Base-by-base conservation (phyloP, 2,113 vertebrate genomes). In the Ceratotherium simum region DNA sequence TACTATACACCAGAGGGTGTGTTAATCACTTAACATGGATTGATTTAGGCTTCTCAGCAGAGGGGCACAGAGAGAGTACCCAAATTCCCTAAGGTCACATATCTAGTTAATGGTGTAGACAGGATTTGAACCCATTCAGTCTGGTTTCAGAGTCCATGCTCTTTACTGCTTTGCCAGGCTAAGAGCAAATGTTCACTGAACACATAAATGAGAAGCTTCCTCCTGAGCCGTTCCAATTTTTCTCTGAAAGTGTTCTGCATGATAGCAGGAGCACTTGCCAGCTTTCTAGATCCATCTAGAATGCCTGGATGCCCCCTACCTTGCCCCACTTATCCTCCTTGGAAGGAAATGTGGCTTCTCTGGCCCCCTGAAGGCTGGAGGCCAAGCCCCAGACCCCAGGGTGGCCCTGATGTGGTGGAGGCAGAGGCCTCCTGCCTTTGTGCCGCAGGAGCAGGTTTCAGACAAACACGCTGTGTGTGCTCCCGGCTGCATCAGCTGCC, bases 221-320 rank as follows among this genome's bases (percentile, higher is more conserved):
- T 64, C 33, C 16, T 70, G 36, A 91, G 33, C 39, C 23, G n/a
- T 76, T 31, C 9, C 1, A 31, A 51, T 33, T 69, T 72, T 75
- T 54, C 51, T 87, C 76, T 33, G 75, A 58, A 83, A 79, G 21
- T 4, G 31, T 78, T 80, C 39, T 88, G 27, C 23, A 8, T 8
- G 27, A 76, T 25, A 86, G 64, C 72, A 36, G 36, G 21, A 54
- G 42, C 31, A n/a, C 58, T 86, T 84, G 42, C 31, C 39, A 62
- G 67, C 70, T 96, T 79, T 80, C 42, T 51, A 48, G 65, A 78
- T 84, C 39, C 62, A 60, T 54, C 51, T 79, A 90, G 90, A 91
- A 79, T 36, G 20, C 29, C 23, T 48, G 31, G 21, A 17, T 75
- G 14, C 29, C 27, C 20, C 54, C 29, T 0, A 0, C 72, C 51